Conservation (phyloP, 2,113 vertebrate genomes). For the Sturnira hondurensis region DNA sequence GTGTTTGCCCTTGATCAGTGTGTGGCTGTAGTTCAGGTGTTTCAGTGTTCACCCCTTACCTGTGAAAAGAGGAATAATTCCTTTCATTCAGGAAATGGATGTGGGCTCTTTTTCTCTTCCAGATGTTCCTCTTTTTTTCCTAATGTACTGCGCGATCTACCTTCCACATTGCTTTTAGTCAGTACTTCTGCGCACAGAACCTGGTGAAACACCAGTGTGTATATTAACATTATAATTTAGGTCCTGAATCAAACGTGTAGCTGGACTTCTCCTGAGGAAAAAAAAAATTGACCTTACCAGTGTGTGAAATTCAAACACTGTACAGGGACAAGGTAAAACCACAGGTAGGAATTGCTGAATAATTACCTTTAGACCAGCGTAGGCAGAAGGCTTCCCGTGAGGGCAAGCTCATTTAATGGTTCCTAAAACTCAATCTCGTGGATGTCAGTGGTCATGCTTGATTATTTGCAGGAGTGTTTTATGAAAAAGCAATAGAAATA, state of each 20-base stretch:
- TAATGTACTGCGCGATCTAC: not conserved
- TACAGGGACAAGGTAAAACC: conserved; percentile 82
- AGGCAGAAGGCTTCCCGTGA: conserved; percentile 83
- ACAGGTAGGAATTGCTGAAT: conserved; percentile 87
- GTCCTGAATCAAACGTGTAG: conserved; percentile 24
- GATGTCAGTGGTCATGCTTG: conserved; percentile 87
- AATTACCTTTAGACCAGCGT: conserved; percentile 87
- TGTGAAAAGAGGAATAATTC: not conserved
- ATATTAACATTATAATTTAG: conserved; percentile 43
- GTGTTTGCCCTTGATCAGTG: not conserved
- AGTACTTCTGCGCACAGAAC: not conserved
- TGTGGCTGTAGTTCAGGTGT: not conserved
- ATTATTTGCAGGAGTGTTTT: conserved; percentile 84
- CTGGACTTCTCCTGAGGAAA: conserved; percentile 65
- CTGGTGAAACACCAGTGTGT: not conserved
- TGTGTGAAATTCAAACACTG: conserved; percentile 77
- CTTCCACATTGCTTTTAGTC: conserved; percentile 24
- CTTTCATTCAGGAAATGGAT: not conserved
- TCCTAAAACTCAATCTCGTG: conserved; percentile 87
- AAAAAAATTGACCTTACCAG: conserved; percentile 78
- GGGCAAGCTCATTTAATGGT: conserved; percentile 87
- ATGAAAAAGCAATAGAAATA: conserved; percentile 84
- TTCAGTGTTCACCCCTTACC: not conserved
- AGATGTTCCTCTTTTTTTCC: conserved; percentile 5
- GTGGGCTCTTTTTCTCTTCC: not conserved